Base-by-base conservation (phyloP, 2,888 invertebrate species). In the Athrips mouffetella region DNA sequence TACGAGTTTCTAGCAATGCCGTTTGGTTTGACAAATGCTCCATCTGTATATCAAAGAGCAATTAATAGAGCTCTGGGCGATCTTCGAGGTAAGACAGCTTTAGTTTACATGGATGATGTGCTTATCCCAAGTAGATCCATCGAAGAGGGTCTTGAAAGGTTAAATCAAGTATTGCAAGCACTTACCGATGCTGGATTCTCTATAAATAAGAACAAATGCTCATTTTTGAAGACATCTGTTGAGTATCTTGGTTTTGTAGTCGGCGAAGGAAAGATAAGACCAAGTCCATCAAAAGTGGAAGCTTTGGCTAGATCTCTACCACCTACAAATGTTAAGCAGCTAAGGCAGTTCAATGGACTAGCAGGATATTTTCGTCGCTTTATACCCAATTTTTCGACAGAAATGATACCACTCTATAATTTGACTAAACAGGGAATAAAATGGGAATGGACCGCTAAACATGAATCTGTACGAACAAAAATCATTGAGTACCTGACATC, bases 381-480 rank as follows among this genome's bases (percentile, higher is more conserved):
- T 13, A 15, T 41, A 6, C 41, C 41, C 8, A 41, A 41, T 16
- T 41, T 41, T 25, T 41, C 41, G 8, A 5, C 27, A 13, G 41
- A 13, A 13, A 41, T 41, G 41, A 15, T 15, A 25, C 41, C 41
- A 8, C 11, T 41, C 5, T 41, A 41, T 16, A 2, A 27, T 13
- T 16, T 35, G 2, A 35, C 35, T 16, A 16, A 35, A 16, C 7
- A 3, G 5, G 11, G 25, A 6, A 25, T 25, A 25, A 25, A 25
- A 25, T 25, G 50, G 50, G 27, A 48, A 6, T 58, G 58, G 56
- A 46, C 23, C 0, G 4, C 10, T 1, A 27, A 27, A 1, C 58
- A 57, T 15, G 52, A 51, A 16, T 1, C 10, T 1, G 52, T 47
- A 16, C 25, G 52, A 8, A 0, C 41, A 4, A 40, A 30, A 11